phyloP scores from a whole-genome alignment of 2,797 vertebrate species.

The Microcaecilia unicolor region DNA sequence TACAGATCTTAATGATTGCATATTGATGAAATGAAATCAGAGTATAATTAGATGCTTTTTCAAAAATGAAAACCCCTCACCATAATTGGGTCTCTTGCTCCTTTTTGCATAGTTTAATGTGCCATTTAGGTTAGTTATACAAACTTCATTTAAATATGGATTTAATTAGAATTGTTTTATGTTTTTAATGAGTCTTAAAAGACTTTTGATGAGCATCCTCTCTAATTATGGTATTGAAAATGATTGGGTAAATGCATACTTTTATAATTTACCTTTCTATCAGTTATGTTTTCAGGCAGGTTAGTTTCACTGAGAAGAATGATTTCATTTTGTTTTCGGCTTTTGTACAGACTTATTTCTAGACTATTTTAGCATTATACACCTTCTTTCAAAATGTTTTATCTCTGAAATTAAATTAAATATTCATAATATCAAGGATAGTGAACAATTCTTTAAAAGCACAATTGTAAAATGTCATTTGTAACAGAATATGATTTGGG shows the following conservation, averaged over 20 bases:
- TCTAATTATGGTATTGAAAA: constrained; percentile 61
- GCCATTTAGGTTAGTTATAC: constrained; percentile 39
- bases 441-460: no score
- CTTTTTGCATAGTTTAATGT: constrained; percentile 47
- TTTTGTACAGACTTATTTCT: constrained; percentile 24
- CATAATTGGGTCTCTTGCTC: constrained; percentile 45
- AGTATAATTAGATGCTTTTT: constrained; percentile 38
- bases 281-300: constrained; percentile 42
- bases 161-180: constrained; percentile 65
- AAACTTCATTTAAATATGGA: constrained; percentile 60
- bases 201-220: constrained; percentile 54
- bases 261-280: constrained; percentile 54
- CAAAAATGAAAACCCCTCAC: no score
- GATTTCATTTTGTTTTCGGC: constrained; percentile 45
- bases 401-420: constrained; percentile 43
- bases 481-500: no score
- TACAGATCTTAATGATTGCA: constrained; percentile 36
- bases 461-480: no score
- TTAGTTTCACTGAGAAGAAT: constrained; percentile 46
- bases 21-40: constrained; percentile 35
- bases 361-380: constrained; percentile 9
- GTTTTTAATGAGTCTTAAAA: constrained; percentile 62
- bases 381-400: constrained; percentile 40
- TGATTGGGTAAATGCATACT: constrained; percentile 58
- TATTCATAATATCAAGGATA: constrained; percentile 36